Conservation (phyloP, 1,140 invertebrate species). For the Philotrypesis tridentata region DNA sequence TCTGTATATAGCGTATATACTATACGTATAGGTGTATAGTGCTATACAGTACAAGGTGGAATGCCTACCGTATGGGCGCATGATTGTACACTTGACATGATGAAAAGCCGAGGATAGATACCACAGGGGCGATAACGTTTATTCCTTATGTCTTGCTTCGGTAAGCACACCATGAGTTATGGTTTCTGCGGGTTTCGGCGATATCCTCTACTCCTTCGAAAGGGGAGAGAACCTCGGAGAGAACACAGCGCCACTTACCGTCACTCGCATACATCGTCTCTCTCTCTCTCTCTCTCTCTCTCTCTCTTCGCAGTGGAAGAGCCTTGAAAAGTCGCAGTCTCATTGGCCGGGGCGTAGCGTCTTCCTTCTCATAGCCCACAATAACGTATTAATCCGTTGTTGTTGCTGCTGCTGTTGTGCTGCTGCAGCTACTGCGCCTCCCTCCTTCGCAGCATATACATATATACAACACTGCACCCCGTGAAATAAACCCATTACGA, state of each 20-base stretch:
- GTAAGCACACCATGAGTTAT: constrained; percentile 40
- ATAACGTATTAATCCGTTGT: constrained; percentile 39
- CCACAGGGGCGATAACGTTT: constrained; percentile 22
- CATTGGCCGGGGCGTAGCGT: constrained; percentile 10
- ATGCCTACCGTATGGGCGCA: background rate
- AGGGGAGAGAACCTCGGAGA: background rate
- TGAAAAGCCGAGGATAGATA: constrained; percentile 41
- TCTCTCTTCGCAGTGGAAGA: too few species aligned
- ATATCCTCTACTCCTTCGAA: constrained; percentile 27
- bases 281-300: too few species aligned
- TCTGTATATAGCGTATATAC: too few species aligned
- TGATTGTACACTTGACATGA: constrained; percentile 12
- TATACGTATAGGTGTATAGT: too few species aligned
- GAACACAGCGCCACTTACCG: constrained; percentile 18
- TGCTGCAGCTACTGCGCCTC: background rate
- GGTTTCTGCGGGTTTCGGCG: constrained; percentile 36
- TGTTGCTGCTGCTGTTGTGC: background rate
- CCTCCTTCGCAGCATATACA: too few species aligned
- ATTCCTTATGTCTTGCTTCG: constrained; percentile 35
- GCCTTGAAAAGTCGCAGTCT: constrained; percentile 26
- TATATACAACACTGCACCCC: background rate
- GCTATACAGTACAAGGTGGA: background rate
- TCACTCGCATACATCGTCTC: background rate
- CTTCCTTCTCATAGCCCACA: background rate
- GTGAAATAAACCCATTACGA: constrained; percentile 41